phyloP scores from a whole-genome alignment of 2,113 vertebrate species.

The Mugil cephalus region DNA sequence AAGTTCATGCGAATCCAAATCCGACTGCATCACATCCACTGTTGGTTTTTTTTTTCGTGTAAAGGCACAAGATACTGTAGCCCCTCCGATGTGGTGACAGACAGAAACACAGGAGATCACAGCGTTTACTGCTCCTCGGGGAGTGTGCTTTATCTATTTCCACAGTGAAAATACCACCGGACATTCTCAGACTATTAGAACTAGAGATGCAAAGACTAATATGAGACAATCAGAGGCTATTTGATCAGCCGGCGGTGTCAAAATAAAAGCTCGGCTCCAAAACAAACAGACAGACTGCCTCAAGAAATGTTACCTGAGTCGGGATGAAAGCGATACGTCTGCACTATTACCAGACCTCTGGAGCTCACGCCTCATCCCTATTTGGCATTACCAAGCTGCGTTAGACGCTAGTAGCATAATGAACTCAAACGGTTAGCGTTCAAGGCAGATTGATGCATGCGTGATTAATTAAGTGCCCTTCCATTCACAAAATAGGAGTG shows the following conservation, averaged over 20 bases:
- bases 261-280: neutral
- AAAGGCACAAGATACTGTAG: conserved; percentile 73
- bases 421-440: no score
- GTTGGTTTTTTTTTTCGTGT: conserved; percentile 52
- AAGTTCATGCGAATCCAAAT: conserved; percentile 68
- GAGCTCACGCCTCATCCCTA: no score
- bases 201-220: neutral
- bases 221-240: neutral
- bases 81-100: conserved; percentile 65
- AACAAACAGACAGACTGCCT: neutral
- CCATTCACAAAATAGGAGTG: no score
- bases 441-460: no score
- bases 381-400: no score
- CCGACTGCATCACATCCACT: conserved; percentile 64
- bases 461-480: no score
- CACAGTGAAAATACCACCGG: conserved; percentile 58
- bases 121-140: conserved; percentile 61
- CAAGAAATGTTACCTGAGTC: neutral
- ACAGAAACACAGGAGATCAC: conserved; percentile 68
- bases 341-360: no score
- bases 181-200: conserved; percentile 37
- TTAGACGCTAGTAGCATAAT: no score
- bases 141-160: conserved; percentile 68
- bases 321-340: no score
- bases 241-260: no score